phyloP scores from a whole-genome alignment of 2,888 invertebrate genomes.

The Caenorhabditis sp. region DNA sequence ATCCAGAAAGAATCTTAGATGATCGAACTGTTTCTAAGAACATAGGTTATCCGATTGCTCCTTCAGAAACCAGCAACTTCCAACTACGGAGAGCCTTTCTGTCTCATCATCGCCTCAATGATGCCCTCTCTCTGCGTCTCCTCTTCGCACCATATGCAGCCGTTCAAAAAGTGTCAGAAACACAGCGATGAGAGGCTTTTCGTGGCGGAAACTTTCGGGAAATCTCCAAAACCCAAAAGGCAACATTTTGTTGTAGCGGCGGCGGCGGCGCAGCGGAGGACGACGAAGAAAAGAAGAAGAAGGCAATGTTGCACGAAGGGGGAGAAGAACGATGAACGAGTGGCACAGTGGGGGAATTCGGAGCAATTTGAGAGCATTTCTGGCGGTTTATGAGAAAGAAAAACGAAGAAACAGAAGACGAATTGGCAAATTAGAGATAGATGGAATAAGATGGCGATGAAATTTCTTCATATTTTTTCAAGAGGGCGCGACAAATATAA shows the following conservation, averaged over 20 bases:
- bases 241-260: conserved; percentile 46
- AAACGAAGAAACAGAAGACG: conserved; percentile 12
- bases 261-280: conserved; percentile 13
- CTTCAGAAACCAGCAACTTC: too few relatives aligned
- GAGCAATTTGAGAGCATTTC: conserved; percentile 14
- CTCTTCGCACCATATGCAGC: neutral
- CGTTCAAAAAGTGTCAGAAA: conserved; percentile 48
- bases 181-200: conserved; percentile 21
- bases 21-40: too few relatives aligned
- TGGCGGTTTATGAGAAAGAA: conserved; percentile 46
- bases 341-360: conserved; percentile 28
- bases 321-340: conserved; percentile 17
- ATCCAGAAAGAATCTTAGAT: too few relatives aligned
- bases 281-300: conserved; percentile 36
- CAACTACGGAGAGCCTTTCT: too few relatives aligned
- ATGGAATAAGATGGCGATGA: conserved; percentile 6
- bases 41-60: too few relatives aligned
- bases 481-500: conserved; percentile 35
- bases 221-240: conserved; percentile 59
- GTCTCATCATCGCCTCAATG: conserved; percentile 18
- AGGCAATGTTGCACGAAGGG: too few relatives aligned
- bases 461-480: neutral
- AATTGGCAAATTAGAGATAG: conserved; percentile 16
- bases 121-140: too few relatives aligned
- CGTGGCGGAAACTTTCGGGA: conserved; percentile 29